A percentile compares a stretch with the other conserved stretches of the same genome.
phyloP scores from a whole-genome alignment of 2,113 vertebrate species.

The Microtus pennsylvanicus region DNA sequence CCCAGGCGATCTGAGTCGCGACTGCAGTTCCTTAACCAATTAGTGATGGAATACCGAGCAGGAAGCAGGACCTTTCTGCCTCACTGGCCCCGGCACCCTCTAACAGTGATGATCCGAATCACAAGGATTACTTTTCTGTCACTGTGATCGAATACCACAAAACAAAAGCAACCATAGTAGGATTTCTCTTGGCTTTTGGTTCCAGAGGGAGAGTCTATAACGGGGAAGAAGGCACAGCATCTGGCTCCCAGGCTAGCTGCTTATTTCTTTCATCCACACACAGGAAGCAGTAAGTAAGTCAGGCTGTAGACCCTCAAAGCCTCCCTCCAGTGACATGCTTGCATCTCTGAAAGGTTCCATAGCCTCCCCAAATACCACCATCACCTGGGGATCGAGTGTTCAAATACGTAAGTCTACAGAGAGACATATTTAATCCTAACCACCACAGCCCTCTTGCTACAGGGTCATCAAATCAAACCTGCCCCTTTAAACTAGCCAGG shows the following conservation, averaged over 20 bases:
- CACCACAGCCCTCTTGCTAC: not conserved
- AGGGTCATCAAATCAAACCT: not conserved
- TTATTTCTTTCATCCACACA: not conserved
- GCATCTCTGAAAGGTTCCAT: no score
- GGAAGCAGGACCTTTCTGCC: not conserved
- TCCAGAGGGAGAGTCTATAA: not conserved
- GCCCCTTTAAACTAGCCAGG: slow-evolving; percentile 32
- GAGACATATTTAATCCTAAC: not conserved
- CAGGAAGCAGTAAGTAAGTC: not conserved
- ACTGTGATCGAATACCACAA: not conserved
- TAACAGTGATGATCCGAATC: not conserved
- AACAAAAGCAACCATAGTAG: not conserved
- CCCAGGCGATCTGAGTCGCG: not conserved
- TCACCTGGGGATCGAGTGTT: not conserved
- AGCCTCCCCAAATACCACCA: not conserved
- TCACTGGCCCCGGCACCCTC: not conserved
- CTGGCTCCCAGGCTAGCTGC: not conserved
- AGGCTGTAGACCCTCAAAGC: not conserved
- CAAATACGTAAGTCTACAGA: not conserved
- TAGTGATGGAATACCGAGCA: not conserved
- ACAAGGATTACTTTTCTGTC: not conserved
- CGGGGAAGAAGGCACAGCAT: not conserved
- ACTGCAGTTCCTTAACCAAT: not conserved
- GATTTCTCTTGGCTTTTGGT: not conserved
- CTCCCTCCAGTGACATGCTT: not conserved